phyloP scores from a whole-genome alignment of 1,140 invertebrate species.

The Halictus rubicundus region DNA sequence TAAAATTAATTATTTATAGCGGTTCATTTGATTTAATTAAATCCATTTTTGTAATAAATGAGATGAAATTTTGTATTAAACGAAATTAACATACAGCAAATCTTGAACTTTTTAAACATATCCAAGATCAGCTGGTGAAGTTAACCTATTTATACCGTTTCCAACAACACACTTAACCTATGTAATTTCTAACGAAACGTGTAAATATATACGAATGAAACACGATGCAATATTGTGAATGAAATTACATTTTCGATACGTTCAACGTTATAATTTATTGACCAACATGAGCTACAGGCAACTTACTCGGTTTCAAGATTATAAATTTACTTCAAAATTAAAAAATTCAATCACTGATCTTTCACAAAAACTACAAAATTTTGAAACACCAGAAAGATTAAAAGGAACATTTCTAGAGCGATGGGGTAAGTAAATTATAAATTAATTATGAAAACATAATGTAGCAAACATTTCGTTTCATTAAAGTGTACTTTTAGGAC shows the following conservation, averaged over 20 bases:
- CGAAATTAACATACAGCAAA: too few relatives aligned
- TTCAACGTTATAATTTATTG: not conserved
- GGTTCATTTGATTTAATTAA: too few relatives aligned
- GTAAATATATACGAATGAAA: not conserved
- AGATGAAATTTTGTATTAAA: too few relatives aligned
- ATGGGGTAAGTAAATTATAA: slow-evolving; percentile 66
- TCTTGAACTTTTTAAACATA: too few relatives aligned
- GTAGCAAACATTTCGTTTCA: not conserved
- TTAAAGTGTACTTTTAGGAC: slow-evolving; percentile 55
- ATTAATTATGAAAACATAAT: slow-evolving; percentile 7
- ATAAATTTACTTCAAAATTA: slow-evolving; percentile 18
- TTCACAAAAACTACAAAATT: slow-evolving; percentile 52
- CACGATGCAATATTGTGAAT: not conserved
- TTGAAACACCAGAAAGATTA: slow-evolving; percentile 58
- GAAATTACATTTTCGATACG: not conserved
- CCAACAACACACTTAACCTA: too few relatives aligned
- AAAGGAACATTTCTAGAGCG: slow-evolving; percentile 70
- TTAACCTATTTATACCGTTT: too few relatives aligned
- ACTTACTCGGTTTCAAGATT: not conserved
- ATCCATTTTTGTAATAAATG: too few relatives aligned
- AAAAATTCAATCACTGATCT: slow-evolving; percentile 22
- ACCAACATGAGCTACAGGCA: not conserved
- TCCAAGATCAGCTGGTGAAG: too few relatives aligned
- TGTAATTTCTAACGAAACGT: too few relatives aligned
- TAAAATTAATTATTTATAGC: too few relatives aligned